Base-by-base conservation (phyloP, 1,140 invertebrate genomes). In the Ceratitis capitata region DNA sequence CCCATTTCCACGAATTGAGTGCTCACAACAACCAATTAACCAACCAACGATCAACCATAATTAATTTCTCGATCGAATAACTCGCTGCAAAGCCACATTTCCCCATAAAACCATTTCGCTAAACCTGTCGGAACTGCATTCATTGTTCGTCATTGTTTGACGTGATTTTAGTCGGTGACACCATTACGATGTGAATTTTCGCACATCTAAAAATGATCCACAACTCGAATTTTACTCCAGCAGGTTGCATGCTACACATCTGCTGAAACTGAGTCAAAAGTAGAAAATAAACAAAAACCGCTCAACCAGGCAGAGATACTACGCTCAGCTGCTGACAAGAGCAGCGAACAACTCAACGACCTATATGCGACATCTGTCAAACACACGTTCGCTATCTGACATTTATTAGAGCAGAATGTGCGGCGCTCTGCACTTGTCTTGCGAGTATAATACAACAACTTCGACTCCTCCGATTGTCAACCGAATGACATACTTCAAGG, bases 181-280 rank as follows among this genome's bases (percentile, higher is more conserved):
- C 69, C 69, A 74, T 74, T 45, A 74, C 39, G 39, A 42, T 74
- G 69, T 19, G 19, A 74, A n/a, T 42, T 74, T 74, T 64, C 35
- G 69, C 39, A 45, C 39, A 74, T 42, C 6, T 32, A 23, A 45
- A n/a, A 74, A 74, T 42, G 69, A 74, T 42, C 19, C 35, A 45
- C 5, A 74, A 45, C 29, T 74, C 39, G 32, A 0, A 19, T 16
- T 69, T 12, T 26, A 10, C 12, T 3, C 14, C 12, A 69, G 39
- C 64, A 7, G 19, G 69, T 78, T 78, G 69, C 39, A 26, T 10
- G n/a, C n/a, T n/a, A n/a, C n/a, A n/a, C n/a, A n/a, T 6, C 7
- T 45, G 9, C 32, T 7, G n/a, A 45, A 47, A 78, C 4, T 78
- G 42, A 23, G 42, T 78, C 23, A 45, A 45, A 78, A 23, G 39